Base-by-base conservation (phyloP, 2,113 vertebrate species). In the Larimichthys polyactis region DNA sequence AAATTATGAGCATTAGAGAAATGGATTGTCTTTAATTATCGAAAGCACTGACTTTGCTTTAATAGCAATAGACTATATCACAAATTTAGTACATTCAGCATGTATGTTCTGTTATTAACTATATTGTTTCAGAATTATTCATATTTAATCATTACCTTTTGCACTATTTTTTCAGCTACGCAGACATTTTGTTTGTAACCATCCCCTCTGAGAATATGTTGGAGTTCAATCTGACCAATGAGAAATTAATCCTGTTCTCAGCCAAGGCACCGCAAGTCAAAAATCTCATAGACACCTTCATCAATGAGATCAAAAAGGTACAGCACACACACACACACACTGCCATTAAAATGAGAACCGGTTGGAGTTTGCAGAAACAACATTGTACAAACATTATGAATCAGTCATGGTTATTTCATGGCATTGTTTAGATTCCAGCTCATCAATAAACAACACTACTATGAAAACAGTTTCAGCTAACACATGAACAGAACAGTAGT, bases 161-260 rank as follows among this genome's bases (percentile, higher is more conserved):
- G 24, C 14, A 1, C 43, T 59, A 12, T 75, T 71, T 70, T 66
- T 7, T 4, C 92, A 99, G 98, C 83, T 99, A 97, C 36, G 91
- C 96, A 0, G 98, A 99, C 1, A 96, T 99, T 92, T 95, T 98
- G 11, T 99, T 99, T 83, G 97, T 99, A 65, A 96, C 97, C 90
- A 96, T 97, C 79, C 97, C 97, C 0, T 98, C 98, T 27, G 96
- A 93, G 80, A 98, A 99, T 93, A 99, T 99, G 98, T 92, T 99
- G 92, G 98, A 99, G 91, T 96, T 99, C 92, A 99, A 99, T 91
- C 83, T 99, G 85, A 91, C 93, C 91, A 96, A 93, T 0, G 98
- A 99, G 93, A 99, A 99, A 92, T 91, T 99, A 81, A 98, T 99
- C 84, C 95, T 99, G 22, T 99, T 99, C 93, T 99, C 98, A 1